Conservation (phyloP, 2,113 vertebrate genomes). For the Cyphomyrus discorhynchus region DNA sequence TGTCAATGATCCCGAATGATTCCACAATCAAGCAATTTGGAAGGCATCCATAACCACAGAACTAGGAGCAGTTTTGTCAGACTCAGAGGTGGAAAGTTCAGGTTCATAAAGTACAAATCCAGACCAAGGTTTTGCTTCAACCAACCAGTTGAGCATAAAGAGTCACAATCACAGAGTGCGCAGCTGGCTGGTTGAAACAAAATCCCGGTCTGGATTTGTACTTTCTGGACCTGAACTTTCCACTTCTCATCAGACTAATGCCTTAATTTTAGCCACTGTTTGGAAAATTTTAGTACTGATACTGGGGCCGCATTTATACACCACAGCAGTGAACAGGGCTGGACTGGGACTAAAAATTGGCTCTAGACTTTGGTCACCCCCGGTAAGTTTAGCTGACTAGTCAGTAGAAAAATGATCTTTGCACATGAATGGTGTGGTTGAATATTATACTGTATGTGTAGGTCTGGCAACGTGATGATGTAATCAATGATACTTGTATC, state of each 20-base stretch:
- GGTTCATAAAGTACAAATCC: no score
- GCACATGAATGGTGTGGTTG: background rate
- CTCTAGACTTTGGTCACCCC: no score
- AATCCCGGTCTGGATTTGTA: no score
- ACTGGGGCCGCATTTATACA: background rate
- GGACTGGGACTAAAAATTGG: background rate
- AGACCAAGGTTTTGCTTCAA: no score
- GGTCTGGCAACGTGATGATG: background rate
- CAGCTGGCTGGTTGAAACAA: no score
- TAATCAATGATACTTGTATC: background rate
- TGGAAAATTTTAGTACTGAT: background rate
- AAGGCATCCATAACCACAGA: background rate
- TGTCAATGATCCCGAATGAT: background rate
- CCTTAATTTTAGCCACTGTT: background rate
- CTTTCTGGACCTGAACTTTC: no score
- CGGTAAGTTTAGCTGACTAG: background rate
- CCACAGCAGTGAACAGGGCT: background rate
- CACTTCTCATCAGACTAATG: background rate
- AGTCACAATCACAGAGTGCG: no score
- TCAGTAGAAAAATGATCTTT: background rate
- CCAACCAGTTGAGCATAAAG: no score
- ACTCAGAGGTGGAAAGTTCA: no score
- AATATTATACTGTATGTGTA: background rate
- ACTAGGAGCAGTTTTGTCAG: background rate
- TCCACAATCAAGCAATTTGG: background rate